A percentile compares a stretch with the other conserved stretches of the same genome.
Conservation (phyloP, 2,888 invertebrate genomes). For the Cephus runcator region DNA sequence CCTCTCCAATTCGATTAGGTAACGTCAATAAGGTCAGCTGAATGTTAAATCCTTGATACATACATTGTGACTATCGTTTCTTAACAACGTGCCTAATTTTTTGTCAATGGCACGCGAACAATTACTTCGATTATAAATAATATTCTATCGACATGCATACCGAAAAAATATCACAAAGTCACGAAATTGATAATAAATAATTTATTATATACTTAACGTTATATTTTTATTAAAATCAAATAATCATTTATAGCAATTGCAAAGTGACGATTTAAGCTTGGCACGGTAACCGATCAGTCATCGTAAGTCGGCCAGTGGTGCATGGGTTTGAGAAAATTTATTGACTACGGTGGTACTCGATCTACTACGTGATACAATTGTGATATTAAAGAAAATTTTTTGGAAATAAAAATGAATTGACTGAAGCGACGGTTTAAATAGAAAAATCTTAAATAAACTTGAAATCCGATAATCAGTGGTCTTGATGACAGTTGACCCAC, state of each 20-base stretch:
- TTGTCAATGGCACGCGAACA: neutral
- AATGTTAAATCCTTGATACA: conserved; percentile 46
- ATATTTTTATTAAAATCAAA: neutral
- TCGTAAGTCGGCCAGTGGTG: neutral
- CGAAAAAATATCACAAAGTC: neutral
- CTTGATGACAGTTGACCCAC: neutral
- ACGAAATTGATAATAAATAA: neutral
- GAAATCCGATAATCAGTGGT: neutral
- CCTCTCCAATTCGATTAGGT: conserved; percentile 58
- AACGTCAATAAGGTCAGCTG: conserved; percentile 57
- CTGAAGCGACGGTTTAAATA: neutral
- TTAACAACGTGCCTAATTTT: neutral
- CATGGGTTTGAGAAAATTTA: neutral
- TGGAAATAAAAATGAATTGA: neutral
- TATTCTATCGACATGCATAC: neutral
- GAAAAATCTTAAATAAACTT: neutral
- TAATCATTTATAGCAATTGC: neutral
- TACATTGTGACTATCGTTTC: neutral
- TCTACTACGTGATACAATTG: neutral
- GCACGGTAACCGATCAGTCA: neutral
- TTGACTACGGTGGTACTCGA: neutral
- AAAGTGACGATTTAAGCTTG: neutral
- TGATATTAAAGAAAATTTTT: neutral
- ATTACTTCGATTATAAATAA: neutral
- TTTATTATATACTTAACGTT: neutral